Base-by-base conservation (phyloP, 1,140 invertebrate species). In the Bombus difficillimus region DNA sequence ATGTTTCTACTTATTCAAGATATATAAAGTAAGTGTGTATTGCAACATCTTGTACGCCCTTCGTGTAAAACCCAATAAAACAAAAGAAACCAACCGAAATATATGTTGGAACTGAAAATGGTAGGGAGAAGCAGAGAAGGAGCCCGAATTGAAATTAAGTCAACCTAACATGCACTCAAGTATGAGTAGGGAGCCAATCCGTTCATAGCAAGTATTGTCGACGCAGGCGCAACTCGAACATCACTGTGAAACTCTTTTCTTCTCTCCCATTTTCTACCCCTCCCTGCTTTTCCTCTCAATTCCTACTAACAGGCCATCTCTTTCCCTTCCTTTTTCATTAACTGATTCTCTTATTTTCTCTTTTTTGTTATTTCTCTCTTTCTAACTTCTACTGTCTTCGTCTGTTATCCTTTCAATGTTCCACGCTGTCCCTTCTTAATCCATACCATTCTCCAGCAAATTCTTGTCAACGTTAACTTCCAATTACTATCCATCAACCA, bases 71-170 rank as follows among this genome's bases (percentile, higher is more conserved):
- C 39, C 74, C 74, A 82, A 73, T 73, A 59, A 81, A 80, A 89
- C 72, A 87, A 89, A 78, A 82, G 64, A 78, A 28, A 75, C 18
- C 47, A 41, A 82, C 22, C 9, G 69, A 66, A 72, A 76, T 85
- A 69, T 71, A 47, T 32, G 74, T 37, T 62, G 66, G 25, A n/a
- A 32, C n/a, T 37, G 25, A 22, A 41, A 37, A 59, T 53, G 39
- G 71, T 62, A 53, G 69, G 74, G 77, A 32, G 85, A 86, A 74
- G 69, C 47, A 81, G 62, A 82, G 89, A 83, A 81, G 81, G 81
- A 89, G 86, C 47, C 64, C 66, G 78, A 88, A 90, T 91, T 87
- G 87, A 91, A 91, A 91, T 91, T 89, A 91, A 90, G 80, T 90
- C 85, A 91, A 91, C 87, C 87, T 88, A 87, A 88, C 81, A 43